Conservation (phyloP, 1,140 invertebrate species). For the Anadara kagoshimensis region DNA sequence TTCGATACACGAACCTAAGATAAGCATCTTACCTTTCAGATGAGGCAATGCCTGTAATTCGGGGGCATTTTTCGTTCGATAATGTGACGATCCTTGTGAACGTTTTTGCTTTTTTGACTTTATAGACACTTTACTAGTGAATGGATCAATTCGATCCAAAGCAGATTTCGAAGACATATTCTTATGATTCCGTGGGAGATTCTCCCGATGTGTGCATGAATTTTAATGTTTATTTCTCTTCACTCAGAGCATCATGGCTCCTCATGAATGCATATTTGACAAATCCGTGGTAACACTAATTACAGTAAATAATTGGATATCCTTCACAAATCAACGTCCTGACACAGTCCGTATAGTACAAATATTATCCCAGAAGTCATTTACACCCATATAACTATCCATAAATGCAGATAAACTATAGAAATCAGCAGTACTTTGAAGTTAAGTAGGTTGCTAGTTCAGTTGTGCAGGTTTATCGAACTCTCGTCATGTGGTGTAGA, state of each 20-base stretch:
- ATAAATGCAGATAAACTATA: too few relatives aligned
- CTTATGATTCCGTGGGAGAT: constrained; percentile 27
- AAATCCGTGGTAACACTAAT: constrained; percentile 57
- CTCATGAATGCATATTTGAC: constrained; percentile 50
- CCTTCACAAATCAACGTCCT: too few relatives aligned
- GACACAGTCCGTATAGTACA: too few relatives aligned
- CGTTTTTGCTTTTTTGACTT: constrained; percentile 74
- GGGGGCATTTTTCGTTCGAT: constrained; percentile 73
- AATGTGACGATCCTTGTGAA: constrained; percentile 74
- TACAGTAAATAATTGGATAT: neutral
- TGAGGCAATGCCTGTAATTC: constrained; percentile 72
- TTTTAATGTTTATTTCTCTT: constrained; percentile 21
- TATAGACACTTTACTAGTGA: constrained; percentile 71
- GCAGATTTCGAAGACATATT: constrained; percentile 69
- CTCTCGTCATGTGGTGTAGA: constrained; percentile 54
- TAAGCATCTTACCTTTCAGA: constrained; percentile 69
- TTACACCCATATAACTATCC: too few relatives aligned
- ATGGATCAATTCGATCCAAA: constrained; percentile 72
- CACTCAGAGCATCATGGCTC: constrained; percentile 47
- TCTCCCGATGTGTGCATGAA: constrained; percentile 13
- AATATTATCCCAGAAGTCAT: too few relatives aligned
- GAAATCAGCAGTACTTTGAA: too few relatives aligned
- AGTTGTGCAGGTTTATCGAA: constrained; percentile 56
- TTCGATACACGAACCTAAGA: neutral
- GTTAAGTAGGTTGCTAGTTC: constrained; percentile 55